Evolutionary conservation across 2,113 vertebrate genomes (phyloP).

Genomic region (Ochotona princeps): DNA sequence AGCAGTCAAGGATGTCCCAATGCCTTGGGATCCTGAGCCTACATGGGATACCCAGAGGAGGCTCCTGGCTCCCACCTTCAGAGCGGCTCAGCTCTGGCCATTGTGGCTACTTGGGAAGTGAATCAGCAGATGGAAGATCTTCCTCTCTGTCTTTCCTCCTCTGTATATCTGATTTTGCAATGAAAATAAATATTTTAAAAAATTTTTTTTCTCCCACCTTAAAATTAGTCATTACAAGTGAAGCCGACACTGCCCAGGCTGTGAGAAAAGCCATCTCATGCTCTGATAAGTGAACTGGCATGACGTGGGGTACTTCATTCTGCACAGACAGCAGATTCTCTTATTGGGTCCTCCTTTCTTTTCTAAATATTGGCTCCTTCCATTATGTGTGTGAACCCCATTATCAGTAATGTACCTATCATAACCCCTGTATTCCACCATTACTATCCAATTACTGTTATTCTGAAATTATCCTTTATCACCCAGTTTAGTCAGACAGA

Average conservation of each 20-base stretch:
- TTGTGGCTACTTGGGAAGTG: no score
- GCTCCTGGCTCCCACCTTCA: no score
- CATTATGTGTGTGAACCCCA: constrained; percentile 33
- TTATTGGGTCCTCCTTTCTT: neutral
- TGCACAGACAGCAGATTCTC: neutral
- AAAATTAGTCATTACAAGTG: neutral
- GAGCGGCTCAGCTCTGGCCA: no score
- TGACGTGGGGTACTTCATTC: neutral
- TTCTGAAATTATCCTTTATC: neutral
- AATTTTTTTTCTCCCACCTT: neutral
- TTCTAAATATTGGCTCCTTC: constrained; percentile 27
- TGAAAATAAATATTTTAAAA: neutral
- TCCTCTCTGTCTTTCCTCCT: no score
- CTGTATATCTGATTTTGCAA: no score
- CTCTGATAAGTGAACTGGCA: neutral
- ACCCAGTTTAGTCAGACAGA: constrained; percentile 12
- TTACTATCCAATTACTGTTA: constrained; percentile 26
- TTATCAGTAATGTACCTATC: neutral
- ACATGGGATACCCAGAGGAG: no score
- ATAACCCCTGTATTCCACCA: constrained; percentile 20
- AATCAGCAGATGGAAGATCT: no score
- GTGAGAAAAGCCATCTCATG: neutral
- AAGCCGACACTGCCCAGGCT: neutral
- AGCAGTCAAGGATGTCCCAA: no score
- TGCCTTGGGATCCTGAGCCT: no score